Percentiles rank a stretch among this genome's conserved stretches.
These are phyloP conservation scores for Macrophya alboannulata DNA, from an alignment of 2,888 invertebrate species.

Conservation along the genomic window DNA sequence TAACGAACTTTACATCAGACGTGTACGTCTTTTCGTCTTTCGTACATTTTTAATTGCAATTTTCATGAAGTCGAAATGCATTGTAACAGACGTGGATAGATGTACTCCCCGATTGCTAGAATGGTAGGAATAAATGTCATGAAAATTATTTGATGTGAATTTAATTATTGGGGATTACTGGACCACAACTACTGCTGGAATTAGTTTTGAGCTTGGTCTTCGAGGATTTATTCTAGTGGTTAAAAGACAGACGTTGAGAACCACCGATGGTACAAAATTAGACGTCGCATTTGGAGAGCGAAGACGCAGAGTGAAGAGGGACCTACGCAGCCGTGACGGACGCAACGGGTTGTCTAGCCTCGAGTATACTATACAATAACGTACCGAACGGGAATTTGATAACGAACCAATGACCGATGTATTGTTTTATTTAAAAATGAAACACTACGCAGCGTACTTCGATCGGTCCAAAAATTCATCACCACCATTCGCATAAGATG, in stretches of 20 bases:
- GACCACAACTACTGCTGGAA: constrained; percentile 28
- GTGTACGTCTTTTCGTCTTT: neutral
- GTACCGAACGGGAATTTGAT: constrained; percentile 32
- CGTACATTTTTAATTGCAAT: neutral
- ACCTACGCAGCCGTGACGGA: constrained; percentile 48
- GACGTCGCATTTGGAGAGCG: constrained; percentile 55
- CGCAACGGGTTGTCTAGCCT: constrained; percentile 49
- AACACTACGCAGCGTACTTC: neutral
- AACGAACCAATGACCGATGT: neutral
- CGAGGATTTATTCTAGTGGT: constrained; percentile 43
- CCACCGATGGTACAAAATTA: constrained; percentile 52
- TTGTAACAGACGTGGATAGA: neutral
- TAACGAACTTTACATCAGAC: neutral
- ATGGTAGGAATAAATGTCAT: neutral
- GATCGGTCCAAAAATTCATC: constrained; percentile 26
- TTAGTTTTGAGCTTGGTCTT: constrained; percentile 9
- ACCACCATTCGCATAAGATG: constrained; percentile 2
- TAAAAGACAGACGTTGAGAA: constrained; percentile 48
- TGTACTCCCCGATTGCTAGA: neutral
- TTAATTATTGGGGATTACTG: neutral
- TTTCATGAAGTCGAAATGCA: neutral
- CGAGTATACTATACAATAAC: constrained; percentile 19
- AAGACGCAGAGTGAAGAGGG: constrained; percentile 45
- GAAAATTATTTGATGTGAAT: neutral
- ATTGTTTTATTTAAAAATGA: neutral